Conservation (phyloP, 37 sponge, comb jelly and placozoan genomes). For the Halichondria panicea region DNA sequence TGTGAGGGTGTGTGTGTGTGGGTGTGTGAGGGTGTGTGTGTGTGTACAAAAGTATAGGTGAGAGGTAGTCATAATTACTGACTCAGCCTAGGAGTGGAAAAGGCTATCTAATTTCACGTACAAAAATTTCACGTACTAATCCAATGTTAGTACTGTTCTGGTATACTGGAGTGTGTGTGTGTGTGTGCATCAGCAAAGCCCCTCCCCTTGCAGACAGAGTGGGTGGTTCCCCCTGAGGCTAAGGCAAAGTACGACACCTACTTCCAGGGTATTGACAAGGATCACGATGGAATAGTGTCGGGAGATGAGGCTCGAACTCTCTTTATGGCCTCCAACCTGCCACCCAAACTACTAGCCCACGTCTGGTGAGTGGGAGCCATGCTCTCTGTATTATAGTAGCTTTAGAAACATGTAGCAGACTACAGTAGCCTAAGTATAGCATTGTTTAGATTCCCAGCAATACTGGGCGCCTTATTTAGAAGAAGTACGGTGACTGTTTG, state of each 20-base stretch:
- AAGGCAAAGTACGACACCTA: constrained; percentile 81
- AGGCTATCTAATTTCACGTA: too few species aligned
- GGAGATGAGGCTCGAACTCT: constrained; percentile 66
- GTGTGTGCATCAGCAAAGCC: too few species aligned
- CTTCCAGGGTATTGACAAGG: constrained; percentile 80
- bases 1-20: too few species aligned
- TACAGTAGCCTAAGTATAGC: background rate
- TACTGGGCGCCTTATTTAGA: background rate
- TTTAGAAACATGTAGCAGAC: background rate
- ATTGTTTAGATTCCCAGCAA: background rate
- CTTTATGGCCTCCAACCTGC: constrained; percentile 80
- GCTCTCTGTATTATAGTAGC: too few species aligned
- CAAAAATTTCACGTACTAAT: too few species aligned
- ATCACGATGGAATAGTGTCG: constrained; percentile 72
- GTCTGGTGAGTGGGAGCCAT: constrained; percentile 71
- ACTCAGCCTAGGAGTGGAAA: too few species aligned
- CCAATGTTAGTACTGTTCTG: too few species aligned
- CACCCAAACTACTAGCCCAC: constrained; percentile 47
- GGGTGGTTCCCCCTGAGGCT: constrained; percentile 62
- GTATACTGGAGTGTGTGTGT: too few species aligned
- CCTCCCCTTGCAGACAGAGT: constrained; percentile 29
- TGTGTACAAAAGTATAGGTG: too few species aligned
- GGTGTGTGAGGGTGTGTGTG: too few species aligned
- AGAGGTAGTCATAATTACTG: too few species aligned
- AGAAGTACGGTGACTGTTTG: background rate